Percentiles rank a stretch among this genome's conserved stretches.
These are phyloP conservation scores for Drosophila ohnishii DNA, from an alignment of 1,140 invertebrate species.

Conservation along the genomic window DNA sequence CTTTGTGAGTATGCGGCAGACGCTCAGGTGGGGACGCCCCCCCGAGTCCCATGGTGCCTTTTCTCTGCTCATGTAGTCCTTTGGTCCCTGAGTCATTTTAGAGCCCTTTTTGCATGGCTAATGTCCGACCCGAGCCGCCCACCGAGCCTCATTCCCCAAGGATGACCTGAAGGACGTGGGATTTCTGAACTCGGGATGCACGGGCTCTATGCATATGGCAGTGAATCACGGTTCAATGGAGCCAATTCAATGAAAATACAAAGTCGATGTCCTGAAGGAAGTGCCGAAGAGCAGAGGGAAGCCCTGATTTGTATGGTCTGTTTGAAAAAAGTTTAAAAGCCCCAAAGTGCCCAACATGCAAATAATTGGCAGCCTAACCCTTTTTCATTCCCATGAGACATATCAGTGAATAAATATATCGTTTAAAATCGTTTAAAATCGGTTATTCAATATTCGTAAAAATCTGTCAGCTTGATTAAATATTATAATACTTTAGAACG, in stretches of 20 bases:
- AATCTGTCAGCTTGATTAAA: background rate
- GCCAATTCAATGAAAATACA: slow-evolving; percentile 16
- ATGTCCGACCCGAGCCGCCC: slow-evolving; percentile 16
- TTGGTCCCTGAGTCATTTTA: background rate
- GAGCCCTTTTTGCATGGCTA: slow-evolving; percentile 38
- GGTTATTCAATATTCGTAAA: background rate
- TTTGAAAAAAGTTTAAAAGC: background rate
- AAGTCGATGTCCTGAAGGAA: background rate
- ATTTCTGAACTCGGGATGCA: slow-evolving; percentile 19
- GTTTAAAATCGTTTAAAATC: background rate
- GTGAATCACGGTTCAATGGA: slow-evolving; percentile 40
- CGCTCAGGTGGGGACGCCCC: slow-evolving; percentile 12
- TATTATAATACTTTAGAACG: background rate
- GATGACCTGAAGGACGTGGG: slow-evolving; percentile 27
- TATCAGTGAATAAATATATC: background rate
- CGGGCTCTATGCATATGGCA: slow-evolving; percentile 13
- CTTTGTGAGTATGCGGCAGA: slow-evolving; percentile 21
- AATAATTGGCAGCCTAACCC: slow-evolving; percentile 11
- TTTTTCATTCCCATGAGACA: background rate
- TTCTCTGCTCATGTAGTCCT: background rate
- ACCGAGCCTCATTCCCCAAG: background rate
- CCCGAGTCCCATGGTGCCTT: background rate
- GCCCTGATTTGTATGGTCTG: slow-evolving; percentile 4
- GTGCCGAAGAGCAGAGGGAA: background rate
- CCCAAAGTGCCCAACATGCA: background rate